Base-by-base conservation (phyloP, 2,888 invertebrate genomes). In the Lepeophtheirus nordmannii region DNA sequence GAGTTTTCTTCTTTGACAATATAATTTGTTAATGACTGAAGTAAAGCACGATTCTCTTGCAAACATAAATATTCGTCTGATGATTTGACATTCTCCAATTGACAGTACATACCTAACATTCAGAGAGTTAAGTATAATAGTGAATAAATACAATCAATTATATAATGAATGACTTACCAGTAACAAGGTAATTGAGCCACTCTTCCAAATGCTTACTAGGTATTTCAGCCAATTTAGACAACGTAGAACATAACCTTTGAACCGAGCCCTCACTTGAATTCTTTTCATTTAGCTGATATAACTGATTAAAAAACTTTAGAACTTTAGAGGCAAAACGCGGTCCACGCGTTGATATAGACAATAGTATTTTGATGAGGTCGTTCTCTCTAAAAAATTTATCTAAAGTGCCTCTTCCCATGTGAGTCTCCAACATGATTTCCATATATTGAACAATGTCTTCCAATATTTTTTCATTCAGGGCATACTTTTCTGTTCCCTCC, bases 351-450 rank as follows among this genome's bases (percentile, higher is more conserved):
- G 89, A 84, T 5, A 89, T 86, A 0, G 89, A 85, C 63, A 93
- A 78, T 53, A 93, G 77, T 14, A 91, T 81, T 69, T 86, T 85
- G 0, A 87, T 85, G 56, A 92, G 80, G 68, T 84, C 84, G 71
- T 82, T 41, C 11, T 68, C 68, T 71, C 62, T 73, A 72, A 91
- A 91, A 72, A 91, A 89, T 67, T 82, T 81, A 72, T 89, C 85
- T 72, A 91, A 82, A 0, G 92, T 91, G 71, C 84, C 82, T 69
- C 86, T 81, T 0, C 90, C 91, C 0, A 86, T 82, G 0, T 85
- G 81, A 69, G 87, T 87, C 65, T 91, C 90, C 23, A 93, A 75
- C 70, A 90, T 82, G 72, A 84, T 84, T 74, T 90, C 89, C 83
- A 92, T 86, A 72, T 89, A 91, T 71, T 85, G 85, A 23, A 89